Conservation (phyloP, 2,888 invertebrate genomes). For the Plebejus melissa region DNA sequence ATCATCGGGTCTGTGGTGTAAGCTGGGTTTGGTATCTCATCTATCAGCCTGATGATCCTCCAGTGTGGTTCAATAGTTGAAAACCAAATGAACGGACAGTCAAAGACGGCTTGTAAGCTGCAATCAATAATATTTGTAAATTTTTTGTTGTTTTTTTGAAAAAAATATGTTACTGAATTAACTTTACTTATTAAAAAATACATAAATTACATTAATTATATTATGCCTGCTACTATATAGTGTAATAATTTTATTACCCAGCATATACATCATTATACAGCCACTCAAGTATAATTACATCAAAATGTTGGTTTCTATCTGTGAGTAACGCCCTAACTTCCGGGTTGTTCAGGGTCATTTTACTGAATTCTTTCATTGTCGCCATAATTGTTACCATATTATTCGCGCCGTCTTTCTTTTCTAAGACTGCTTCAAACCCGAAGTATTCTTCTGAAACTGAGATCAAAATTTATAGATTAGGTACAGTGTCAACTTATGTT, state of each 20-base stretch:
- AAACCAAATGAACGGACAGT: constrained; percentile 34
- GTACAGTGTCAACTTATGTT: too few species aligned
- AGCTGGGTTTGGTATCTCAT: constrained; percentile 42
- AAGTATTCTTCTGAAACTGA: constrained; percentile 27
- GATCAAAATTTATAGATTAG: not conserved
- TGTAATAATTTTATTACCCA: constrained; percentile 34
- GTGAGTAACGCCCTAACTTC: constrained; percentile 41
- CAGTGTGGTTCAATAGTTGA: constrained; percentile 35
- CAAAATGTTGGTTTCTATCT: constrained; percentile 44
- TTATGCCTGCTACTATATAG: too few species aligned
- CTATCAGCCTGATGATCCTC: constrained; percentile 37
- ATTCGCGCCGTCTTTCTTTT: constrained; percentile 29
- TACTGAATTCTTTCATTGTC: constrained; percentile 35
- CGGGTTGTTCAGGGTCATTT: constrained; percentile 36
- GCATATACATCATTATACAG: constrained; percentile 46
- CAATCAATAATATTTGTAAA: constrained; percentile 7
- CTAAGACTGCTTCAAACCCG: constrained; percentile 38
- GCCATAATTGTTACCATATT: constrained; percentile 31
- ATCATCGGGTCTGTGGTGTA: constrained; percentile 44
- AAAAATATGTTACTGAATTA: not conserved
- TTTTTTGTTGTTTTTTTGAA: not conserved
- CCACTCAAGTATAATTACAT: constrained; percentile 46
- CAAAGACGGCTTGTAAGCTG: constrained; percentile 39
- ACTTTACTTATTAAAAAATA: too few species aligned
- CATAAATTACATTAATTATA: too few species aligned